Evolutionary conservation across 2,113 vertebrate genomes (phyloP).

Genomic region (Tursiops truncatus): DNA sequence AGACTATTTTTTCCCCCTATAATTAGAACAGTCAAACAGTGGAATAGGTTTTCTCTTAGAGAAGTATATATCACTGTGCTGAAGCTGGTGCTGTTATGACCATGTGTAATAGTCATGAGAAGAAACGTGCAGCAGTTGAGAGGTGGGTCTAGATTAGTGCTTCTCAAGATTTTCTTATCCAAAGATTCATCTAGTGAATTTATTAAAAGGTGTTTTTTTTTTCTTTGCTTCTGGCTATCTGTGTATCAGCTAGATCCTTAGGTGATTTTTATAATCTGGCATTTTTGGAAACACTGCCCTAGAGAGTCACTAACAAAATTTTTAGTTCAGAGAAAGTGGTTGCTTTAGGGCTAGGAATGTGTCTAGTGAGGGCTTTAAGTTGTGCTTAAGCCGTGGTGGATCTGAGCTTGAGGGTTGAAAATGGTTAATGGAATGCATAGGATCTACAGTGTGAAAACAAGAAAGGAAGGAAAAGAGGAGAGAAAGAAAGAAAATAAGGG

Average conservation of each 20-base stretch:
- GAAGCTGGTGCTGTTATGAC: neutral
- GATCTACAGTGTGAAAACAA: neutral
- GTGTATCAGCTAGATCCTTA: neutral
- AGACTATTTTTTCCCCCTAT: neutral
- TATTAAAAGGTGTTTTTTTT: neutral
- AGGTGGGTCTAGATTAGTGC: rapidly evolving
- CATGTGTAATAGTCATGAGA: neutral
- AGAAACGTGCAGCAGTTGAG: neutral
- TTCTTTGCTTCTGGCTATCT: neutral
- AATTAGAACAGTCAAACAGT: neutral
- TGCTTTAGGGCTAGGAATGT: neutral
- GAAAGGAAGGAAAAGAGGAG: neutral
- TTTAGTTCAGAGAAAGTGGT: neutral
- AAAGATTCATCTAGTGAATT: neutral
- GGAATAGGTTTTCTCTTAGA: neutral
- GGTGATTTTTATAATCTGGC: neutral
- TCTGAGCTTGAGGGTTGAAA: neutral
- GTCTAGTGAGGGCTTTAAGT: neutral
- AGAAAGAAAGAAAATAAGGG: rapidly evolving
- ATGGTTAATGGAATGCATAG: neutral
- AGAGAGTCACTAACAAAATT: neutral
- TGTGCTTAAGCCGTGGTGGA: neutral
- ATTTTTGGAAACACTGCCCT: neutral
- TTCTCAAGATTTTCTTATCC: neutral
- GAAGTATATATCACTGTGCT: neutral